Evolutionary conservation across 1,140 invertebrate genomes (phyloP).

Genomic region (Drosophila asahinai): DNA sequence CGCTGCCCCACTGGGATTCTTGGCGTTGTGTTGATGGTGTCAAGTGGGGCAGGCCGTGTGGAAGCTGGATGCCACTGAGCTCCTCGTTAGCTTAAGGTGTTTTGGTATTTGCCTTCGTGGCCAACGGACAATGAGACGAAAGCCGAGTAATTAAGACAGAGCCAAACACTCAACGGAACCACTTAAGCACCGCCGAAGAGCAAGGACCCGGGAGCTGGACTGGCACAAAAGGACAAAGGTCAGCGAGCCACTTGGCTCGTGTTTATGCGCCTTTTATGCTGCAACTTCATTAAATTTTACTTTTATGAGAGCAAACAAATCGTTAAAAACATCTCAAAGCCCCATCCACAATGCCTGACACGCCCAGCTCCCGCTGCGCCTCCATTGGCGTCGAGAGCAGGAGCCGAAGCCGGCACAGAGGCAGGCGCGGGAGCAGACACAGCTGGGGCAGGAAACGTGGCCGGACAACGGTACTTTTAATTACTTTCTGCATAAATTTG

Average conservation of each 20-base stretch:
- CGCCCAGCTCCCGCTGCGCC: slow-evolving; percentile 9
- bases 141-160: slow-evolving; percentile 61
- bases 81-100: slow-evolving; percentile 62
- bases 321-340: slow-evolving; percentile 68
- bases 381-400: slow-evolving; percentile 6
- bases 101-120: slow-evolving; percentile 45
- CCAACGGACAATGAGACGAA: slow-evolving; percentile 31
- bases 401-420: background rate
- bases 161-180: slow-evolving; percentile 39
- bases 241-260: slow-evolving; percentile 43
- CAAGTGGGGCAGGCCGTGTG: background rate
- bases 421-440: background rate
- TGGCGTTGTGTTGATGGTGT: background rate
- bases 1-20: slow-evolving; percentile 23
- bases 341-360: slow-evolving; percentile 26
- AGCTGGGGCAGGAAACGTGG: slow-evolving; percentile 36
- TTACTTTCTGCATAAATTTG: slow-evolving; percentile 82
- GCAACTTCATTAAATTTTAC: slow-evolving; percentile 78
- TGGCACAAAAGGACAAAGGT: slow-evolving; percentile 47
- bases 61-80: slow-evolving; percentile 3
- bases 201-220: background rate
- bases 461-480: slow-evolving; percentile 75
- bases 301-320: slow-evolving; percentile 69
- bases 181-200: slow-evolving; percentile 21
- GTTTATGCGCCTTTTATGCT: slow-evolving; percentile 67